Base-by-base conservation (phyloP, 2,797 vertebrate species). In the Enteromius treurensis region DNA sequence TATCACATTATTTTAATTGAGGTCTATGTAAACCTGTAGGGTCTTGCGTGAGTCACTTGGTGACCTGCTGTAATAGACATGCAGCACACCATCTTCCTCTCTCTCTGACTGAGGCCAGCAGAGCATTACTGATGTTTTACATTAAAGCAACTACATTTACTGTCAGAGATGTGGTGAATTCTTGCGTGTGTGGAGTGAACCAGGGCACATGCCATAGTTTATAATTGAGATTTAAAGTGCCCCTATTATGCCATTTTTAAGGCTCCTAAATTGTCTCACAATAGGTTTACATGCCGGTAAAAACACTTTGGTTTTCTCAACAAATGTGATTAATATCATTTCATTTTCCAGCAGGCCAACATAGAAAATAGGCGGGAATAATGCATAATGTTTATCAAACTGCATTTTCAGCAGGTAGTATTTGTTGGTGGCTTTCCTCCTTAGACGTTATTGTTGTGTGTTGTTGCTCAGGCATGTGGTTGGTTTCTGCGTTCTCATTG, bases 101-200 rank as follows among this genome's bases (percentile, higher is more conserved):
- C 26, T 55, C 29, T 29, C 58, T 70, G 67, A 70, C 21, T 70
- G 51, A 70, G 37, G n/a, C 32, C 65, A 58, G 65, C 34, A 55
- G 49, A 80, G 78, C 65, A 70, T 70, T 55, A 58, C 65, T 19
- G 65, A 80, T 58, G 14, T 69, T 80, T 80, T 69, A 80, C n/a
- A 80, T 70, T 80, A 69, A 55, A 69, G 34, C 34, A 69, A 10
- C 51, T 58, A 42, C 26, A 55, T 68, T 29, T 51, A 47, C 62
- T 51, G 26, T 68, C 62, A 67, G 78, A 40, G 29, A 81, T 77
- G 42, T 75, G 14, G n/a, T 19, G 10, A 77, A 69, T 62, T 14
- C 40, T 60, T 37, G 53, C 62, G 21, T 67, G 60, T 60, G 62
- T 69, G 55, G 8, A 55, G 8, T n/a, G 19, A 53, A 53, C 0